phyloP scores from a whole-genome alignment of 1,140 invertebrate species.

The Coptotermes formosanus region DNA sequence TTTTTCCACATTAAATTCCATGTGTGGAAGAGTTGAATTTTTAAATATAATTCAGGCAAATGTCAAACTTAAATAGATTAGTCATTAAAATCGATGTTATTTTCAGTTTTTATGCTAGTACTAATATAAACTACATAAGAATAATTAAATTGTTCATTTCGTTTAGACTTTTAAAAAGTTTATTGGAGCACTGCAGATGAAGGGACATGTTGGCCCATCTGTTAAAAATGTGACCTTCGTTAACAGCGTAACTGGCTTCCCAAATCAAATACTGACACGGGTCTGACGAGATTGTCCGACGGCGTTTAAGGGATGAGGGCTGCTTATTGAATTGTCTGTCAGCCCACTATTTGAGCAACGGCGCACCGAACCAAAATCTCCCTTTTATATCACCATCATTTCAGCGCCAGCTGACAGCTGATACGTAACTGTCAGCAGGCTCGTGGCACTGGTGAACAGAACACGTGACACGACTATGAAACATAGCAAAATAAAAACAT shows the following conservation, averaged over 20 bases:
- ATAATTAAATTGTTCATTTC: too few relatives aligned
- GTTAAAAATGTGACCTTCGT: neutral
- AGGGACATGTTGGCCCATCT: neutral
- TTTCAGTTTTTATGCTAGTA: too few relatives aligned
- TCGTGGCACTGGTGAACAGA: neutral
- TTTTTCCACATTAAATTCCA: too few relatives aligned
- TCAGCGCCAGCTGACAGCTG: conserved; percentile 1
- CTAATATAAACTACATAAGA: too few relatives aligned
- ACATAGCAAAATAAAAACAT: neutral
- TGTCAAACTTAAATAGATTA: too few relatives aligned
- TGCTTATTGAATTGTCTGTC: neutral
- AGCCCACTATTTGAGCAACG: neutral
- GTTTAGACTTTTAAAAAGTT: too few relatives aligned
- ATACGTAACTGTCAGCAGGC: neutral
- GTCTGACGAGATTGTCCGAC: neutral
- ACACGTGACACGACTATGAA: neutral
- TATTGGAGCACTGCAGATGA: neutral
- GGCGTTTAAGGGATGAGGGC: neutral
- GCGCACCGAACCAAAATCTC: neutral
- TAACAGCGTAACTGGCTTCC: neutral
- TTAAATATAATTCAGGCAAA: too few relatives aligned
- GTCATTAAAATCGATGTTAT: too few relatives aligned
- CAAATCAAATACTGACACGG: conserved; percentile 5
- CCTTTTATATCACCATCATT: neutral
- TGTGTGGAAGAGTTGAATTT: too few relatives aligned